Percentiles rank a stretch among this genome's conserved stretches.
Conservation (phyloP, 2,113 vertebrate genomes). For the Elgaria multicarinata region DNA sequence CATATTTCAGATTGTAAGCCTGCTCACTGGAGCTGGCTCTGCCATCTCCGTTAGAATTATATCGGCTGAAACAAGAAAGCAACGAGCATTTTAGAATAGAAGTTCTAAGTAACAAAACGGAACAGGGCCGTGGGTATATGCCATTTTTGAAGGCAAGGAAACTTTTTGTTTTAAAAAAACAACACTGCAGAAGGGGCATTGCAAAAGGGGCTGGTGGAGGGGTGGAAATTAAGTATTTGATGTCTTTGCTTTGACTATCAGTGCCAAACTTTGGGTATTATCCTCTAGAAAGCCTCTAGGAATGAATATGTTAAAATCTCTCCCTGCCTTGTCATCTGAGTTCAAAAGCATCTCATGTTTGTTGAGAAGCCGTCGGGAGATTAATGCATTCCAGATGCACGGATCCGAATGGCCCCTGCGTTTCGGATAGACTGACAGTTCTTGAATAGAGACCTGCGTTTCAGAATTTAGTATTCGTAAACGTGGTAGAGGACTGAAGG, state of each 20-base stretch:
- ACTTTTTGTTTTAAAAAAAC: too few relatives aligned
- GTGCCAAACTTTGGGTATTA: slow-evolving; percentile 38
- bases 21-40: not conserved
- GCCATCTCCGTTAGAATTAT: not conserved
- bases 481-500: not conserved
- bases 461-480: too few relatives aligned
- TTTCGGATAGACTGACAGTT: not conserved
- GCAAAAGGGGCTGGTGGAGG: not conserved
- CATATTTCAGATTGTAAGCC: too few relatives aligned
- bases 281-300: slow-evolving; percentile 23
- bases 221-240: not conserved
- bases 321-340: slow-evolving; percentile 6
- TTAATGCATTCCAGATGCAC: not conserved
- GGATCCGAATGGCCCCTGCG: not conserved
- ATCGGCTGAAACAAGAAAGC: not conserved
- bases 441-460: not conserved
- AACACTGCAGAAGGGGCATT: not conserved
- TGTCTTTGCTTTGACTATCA: slow-evolving; percentile 9
- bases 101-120: not conserved
- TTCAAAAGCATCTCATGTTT: slow-evolving; percentile 32
- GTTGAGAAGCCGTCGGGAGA: not conserved
- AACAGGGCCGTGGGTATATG: not conserved
- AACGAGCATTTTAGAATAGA: not conserved
- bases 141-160: too few relatives aligned
- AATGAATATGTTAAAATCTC: slow-evolving; percentile 25